A percentile compares a stretch with the other conserved stretches of the same genome.
Conservation (phyloP, 2,797 vertebrate genomes). For the Epinephelus awoara region DNA sequence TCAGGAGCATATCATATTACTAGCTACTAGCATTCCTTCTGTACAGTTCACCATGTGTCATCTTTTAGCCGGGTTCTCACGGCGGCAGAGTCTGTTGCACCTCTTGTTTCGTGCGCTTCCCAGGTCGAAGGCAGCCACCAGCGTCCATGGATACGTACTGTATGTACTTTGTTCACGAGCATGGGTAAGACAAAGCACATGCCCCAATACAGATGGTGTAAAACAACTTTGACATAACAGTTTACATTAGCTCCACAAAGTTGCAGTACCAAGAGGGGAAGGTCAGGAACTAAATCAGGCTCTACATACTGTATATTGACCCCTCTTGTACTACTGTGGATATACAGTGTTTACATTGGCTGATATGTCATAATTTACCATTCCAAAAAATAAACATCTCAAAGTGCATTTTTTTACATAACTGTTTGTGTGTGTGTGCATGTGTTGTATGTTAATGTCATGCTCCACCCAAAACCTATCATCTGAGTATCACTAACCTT, state of each 20-base stretch:
- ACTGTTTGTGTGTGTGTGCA: slow-evolving; percentile 19
- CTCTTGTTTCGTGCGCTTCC: slow-evolving; percentile 44
- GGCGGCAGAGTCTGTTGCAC: slow-evolving; percentile 22
- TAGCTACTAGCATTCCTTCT: slow-evolving; percentile 58
- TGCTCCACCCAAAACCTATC: slow-evolving; percentile 3
- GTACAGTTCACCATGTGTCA: slow-evolving; percentile 42
- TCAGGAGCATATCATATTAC: slow-evolving; percentile 57
- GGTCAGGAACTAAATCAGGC: slow-evolving; percentile 38
- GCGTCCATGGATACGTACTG: slow-evolving; percentile 20
- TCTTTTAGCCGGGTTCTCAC: slow-evolving; percentile 25
- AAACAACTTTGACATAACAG: slow-evolving; percentile 39
- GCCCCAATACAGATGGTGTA: slow-evolving; percentile 46
- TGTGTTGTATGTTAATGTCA: slow-evolving; percentile 35
- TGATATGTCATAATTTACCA: slow-evolving; percentile 63
- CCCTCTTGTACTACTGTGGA: slow-evolving; percentile 44
- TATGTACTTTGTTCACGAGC: slow-evolving; percentile 31
- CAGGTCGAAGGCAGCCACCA: slow-evolving; percentile 51
- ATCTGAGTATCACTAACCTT: slow-evolving; percentile 9
- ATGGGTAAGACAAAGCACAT: slow-evolving; percentile 59
- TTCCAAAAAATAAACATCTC: slow-evolving; percentile 63
- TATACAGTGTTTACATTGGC: slow-evolving; percentile 51
- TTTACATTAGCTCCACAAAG: slow-evolving; percentile 34
- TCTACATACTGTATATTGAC: slow-evolving; percentile 46
- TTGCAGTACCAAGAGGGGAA: slow-evolving; percentile 30
- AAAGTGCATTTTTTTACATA: slow-evolving; percentile 52